These are phyloP conservation scores for Sminthurides aquaticus DNA, from an alignment of 2,888 invertebrate species.

Conservation along the genomic window DNA sequence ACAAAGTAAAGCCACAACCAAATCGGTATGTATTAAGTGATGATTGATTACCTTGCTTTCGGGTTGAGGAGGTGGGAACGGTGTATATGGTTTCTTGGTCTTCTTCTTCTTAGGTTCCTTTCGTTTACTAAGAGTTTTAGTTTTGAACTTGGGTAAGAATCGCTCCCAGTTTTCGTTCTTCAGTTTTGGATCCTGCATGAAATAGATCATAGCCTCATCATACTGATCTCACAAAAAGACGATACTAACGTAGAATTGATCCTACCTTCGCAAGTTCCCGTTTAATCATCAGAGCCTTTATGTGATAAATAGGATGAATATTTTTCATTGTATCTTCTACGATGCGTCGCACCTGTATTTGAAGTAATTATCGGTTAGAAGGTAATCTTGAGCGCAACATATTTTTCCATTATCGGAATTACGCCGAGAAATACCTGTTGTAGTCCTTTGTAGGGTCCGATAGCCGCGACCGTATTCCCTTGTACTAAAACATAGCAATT, in stretches of 20 bases:
- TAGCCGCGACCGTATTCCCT: conserved; percentile 90
- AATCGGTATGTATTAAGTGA: too few species aligned
- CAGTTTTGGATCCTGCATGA: conserved; percentile 64
- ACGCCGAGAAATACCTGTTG: too few species aligned
- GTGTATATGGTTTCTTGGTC: conserved; percentile 89
- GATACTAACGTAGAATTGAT: background rate
- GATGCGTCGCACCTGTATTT: conserved; percentile 64
- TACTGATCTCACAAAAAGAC: background rate
- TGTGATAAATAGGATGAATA: conserved; percentile 96
- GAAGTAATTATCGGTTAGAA: conserved; percentile 3
- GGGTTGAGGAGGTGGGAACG: conserved; percentile 89
- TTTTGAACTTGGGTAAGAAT: conserved; percentile 88
- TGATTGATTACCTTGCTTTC: conserved; percentile 79
- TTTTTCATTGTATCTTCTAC: conserved; percentile 97
- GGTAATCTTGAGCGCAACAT: background rate
- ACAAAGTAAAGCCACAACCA: too few species aligned
- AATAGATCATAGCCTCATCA: background rate
- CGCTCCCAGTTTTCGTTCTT: conserved; percentile 93
- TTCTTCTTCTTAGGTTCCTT: conserved; percentile 82
- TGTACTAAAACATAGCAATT: conserved; percentile 94
- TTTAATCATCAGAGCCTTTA: conserved; percentile 96
- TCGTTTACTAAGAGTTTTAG: conserved; percentile 77
- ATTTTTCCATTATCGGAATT: too few species aligned
- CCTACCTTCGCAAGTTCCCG: conserved; percentile 71
- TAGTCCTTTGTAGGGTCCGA: conserved; percentile 91